Conservation (phyloP, 2,113 vertebrate species). For the Apeltes quadracus region DNA sequence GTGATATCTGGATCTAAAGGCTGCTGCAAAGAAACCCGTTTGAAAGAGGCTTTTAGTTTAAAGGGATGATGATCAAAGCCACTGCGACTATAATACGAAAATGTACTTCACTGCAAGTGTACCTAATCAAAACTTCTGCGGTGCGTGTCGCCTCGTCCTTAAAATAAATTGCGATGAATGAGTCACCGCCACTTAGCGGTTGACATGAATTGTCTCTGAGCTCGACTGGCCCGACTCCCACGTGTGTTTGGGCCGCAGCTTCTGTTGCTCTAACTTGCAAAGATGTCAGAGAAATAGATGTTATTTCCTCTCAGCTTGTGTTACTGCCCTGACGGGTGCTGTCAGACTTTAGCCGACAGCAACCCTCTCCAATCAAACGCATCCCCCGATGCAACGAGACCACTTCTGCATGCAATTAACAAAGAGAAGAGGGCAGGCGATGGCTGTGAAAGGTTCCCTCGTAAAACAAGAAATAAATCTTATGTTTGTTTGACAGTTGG, state of each 20-base stretch:
- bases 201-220: conserved; percentile 15
- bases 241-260: conserved; percentile 18
- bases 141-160: conserved; percentile 13
- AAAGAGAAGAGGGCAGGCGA: neutral
- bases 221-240: conserved; percentile 19
- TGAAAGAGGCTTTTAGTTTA: neutral
- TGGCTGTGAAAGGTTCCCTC: neutral
- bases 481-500: conserved; percentile 15
- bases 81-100: neutral
- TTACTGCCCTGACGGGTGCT: conserved; percentile 3
- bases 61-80: conserved; percentile 12
- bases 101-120: conserved; percentile 8
- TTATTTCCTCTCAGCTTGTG: conserved; percentile 23
- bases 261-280: conserved; percentile 15
- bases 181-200: conserved; percentile 20
- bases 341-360: conserved; percentile 2
- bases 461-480: conserved; percentile 30
- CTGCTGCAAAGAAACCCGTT: neutral
- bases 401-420: neutral
- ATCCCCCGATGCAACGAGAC: neutral
- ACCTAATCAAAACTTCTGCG: conserved; percentile 14
- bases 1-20: neutral
- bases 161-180: conserved; percentile 25
- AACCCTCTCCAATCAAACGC: conserved; percentile 12
- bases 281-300: conserved; percentile 23